A percentile compares a stretch with the other conserved stretches of the same genome.
Evolutionary conservation across 92 coral and sea anemone genomes (phyloP).

Genomic region (Palythoa grandiflora): DNA sequence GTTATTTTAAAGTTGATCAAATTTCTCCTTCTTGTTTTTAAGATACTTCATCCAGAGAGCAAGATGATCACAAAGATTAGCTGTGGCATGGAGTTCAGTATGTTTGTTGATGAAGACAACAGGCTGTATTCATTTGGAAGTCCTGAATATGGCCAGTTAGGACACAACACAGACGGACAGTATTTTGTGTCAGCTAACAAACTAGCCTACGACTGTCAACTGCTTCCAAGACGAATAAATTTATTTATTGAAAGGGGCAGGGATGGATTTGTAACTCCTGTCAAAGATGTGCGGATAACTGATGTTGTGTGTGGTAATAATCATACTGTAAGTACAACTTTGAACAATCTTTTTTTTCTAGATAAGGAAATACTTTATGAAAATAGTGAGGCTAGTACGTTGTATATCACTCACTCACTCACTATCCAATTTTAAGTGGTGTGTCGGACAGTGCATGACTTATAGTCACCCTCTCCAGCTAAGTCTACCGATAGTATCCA

Average conservation of each 20-base stretch:
- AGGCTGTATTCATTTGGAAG: constrained; percentile 87
- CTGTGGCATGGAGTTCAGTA: constrained; percentile 90
- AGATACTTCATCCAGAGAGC: constrained; percentile 86
- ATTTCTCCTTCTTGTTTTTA: neutral
- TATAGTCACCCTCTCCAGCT: too few relatives aligned
- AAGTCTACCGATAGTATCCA: too few relatives aligned
- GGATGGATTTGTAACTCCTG: constrained; percentile 82
- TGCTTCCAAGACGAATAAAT: constrained; percentile 77
- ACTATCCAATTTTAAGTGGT: too few relatives aligned
- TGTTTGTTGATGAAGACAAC: constrained; percentile 82
- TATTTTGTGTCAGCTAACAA: constrained; percentile 84
- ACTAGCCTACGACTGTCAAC: constrained; percentile 82
- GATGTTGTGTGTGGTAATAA: constrained; percentile 82
- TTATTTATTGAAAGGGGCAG: constrained; percentile 81
- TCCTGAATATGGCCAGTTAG: constrained; percentile 88
- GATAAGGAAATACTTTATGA: neutral
- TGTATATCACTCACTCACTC: too few relatives aligned
- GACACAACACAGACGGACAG: constrained; percentile 92
- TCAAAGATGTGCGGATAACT: constrained; percentile 71
- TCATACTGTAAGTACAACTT: constrained; percentile 72
- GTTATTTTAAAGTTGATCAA: neutral
- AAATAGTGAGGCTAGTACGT: too few relatives aligned
- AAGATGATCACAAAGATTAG: constrained; percentile 69
- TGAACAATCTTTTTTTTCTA: neutral
- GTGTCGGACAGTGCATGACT: neutral